A percentile compares a stretch with the other conserved stretches of the same genome.
Evolutionary conservation across 2,113 vertebrate species (phyloP).

Genomic region (Colinus virginianus): DNA sequence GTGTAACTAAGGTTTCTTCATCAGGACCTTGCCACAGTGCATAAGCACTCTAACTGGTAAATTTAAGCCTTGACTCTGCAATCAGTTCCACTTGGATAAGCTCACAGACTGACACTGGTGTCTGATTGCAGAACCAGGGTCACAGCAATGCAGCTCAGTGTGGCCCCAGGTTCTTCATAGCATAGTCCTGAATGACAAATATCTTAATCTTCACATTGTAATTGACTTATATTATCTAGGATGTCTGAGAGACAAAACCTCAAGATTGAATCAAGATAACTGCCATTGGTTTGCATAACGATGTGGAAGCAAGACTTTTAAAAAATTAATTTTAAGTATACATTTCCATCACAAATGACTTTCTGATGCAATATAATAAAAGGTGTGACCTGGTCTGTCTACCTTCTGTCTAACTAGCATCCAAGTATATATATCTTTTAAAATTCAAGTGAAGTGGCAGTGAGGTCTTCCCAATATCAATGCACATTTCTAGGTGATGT

Average conservation of each 20-base stretch:
- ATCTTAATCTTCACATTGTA: neutral
- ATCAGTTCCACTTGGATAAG: neutral
- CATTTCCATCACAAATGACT: neutral
- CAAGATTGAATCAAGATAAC: neutral
- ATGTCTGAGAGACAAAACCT: neutral
- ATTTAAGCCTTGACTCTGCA: slow-evolving; percentile 4
- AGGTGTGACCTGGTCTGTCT: neutral
- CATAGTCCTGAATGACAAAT: neutral
- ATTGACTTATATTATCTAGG: neutral
- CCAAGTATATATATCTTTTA: neutral
- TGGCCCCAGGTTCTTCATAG: neutral
- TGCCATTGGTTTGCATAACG: neutral
- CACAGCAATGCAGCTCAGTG: rapidly evolving
- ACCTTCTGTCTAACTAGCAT: neutral
- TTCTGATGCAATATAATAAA: neutral
- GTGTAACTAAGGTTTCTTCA: neutral
- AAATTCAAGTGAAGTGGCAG: neutral
- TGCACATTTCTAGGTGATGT: neutral
- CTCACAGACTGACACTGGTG: rapidly evolving
- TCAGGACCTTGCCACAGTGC: neutral
- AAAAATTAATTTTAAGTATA: neutral
- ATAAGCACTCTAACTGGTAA: neutral
- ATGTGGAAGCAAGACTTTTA: neutral
- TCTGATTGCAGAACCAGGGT: neutral
- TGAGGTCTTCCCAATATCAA: neutral